phyloP scores from a whole-genome alignment of 2,113 vertebrate species.

The Leptocoma aspasia region DNA sequence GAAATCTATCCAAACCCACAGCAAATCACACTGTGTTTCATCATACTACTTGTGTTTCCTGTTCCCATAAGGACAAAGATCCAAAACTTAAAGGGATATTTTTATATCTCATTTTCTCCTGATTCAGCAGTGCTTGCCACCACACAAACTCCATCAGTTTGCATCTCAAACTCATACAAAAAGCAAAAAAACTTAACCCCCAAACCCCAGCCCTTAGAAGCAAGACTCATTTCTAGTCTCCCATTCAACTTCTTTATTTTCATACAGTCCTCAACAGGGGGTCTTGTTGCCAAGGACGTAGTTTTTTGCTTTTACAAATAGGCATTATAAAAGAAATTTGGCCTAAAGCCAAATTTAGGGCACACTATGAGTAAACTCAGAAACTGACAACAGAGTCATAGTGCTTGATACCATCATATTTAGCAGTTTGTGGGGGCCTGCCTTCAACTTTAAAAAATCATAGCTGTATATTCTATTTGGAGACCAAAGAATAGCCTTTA shows the following conservation, averaged over 20 bases:
- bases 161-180: neutral
- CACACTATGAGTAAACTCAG: neutral
- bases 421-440: neutral
- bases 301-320: neutral
- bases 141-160: neutral
- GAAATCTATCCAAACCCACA: neutral
- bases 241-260: neutral
- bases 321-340: neutral
- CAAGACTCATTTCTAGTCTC: neutral
- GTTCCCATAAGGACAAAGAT: neutral
- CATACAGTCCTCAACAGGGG: neutral
- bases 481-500: neutral
- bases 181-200: neutral
- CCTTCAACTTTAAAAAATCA: neutral
- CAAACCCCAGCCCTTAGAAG: neutral
- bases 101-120: neutral
- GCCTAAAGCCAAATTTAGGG: neutral
- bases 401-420: neutral
- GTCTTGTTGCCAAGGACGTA: neutral
- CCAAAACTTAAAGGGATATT: neutral
- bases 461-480: neutral
- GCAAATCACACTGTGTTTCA: neutral
- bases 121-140: neutral
- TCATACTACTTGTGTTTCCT: neutral
- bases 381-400: neutral